These are phyloP conservation scores for Tinamus guttatus DNA, from an alignment of 2,113 vertebrate genomes.

Conservation along the genomic window DNA sequence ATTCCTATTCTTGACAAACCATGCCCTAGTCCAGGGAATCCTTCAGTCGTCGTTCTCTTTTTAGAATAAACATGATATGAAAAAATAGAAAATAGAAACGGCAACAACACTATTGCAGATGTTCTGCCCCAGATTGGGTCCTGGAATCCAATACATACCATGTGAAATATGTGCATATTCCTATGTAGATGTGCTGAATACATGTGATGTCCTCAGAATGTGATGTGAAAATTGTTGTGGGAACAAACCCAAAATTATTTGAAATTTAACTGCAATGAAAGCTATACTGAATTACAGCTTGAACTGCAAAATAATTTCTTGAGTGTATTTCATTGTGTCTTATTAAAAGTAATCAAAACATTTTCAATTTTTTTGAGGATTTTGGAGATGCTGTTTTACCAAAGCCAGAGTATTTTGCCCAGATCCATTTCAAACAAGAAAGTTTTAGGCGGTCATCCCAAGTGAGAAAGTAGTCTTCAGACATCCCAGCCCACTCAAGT, in stretches of 20 bases:
- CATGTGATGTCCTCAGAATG: neutral
- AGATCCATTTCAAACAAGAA: neutral
- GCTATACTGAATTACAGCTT: neutral
- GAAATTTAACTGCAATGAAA: conserved; percentile 11
- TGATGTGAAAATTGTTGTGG: conserved; percentile 11
- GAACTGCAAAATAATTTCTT: neutral
- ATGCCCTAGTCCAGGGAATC: neutral
- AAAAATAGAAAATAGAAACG: neutral
- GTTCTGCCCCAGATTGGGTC: conserved; percentile 1
- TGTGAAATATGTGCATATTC: neutral
- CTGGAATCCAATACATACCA: neutral
- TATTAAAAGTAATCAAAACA: neutral
- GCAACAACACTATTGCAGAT: neutral
- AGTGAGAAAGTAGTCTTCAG: neutral
- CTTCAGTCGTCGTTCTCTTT: neutral
- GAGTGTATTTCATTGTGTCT: neutral
- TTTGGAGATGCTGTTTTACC: neutral
- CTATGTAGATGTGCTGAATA: neutral
- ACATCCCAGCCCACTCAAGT: neutral
- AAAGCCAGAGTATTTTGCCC: neutral
- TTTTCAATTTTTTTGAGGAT: neutral
- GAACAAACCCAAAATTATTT: conserved; percentile 9
- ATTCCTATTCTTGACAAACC: neutral
- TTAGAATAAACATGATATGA: neutral
- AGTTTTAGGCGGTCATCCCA: neutral